phyloP scores from a whole-genome alignment of 2,113 vertebrate genomes.

The Uria lomvia region DNA sequence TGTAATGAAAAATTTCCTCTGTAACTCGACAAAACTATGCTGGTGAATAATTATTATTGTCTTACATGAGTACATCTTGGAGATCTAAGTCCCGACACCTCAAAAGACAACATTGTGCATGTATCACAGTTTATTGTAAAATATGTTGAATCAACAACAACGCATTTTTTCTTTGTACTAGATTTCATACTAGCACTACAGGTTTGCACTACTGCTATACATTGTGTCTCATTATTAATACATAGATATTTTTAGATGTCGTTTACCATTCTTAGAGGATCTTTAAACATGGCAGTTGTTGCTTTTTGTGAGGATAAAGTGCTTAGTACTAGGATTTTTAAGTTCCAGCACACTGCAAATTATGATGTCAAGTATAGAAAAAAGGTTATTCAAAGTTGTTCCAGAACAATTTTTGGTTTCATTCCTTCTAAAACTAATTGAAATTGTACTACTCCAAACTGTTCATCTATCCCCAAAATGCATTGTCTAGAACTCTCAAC shows the following conservation, averaged over 20 bases:
- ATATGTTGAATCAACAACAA: background rate
- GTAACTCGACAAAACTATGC: background rate
- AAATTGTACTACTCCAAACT: background rate
- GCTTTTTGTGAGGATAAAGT: background rate
- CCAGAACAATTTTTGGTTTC: background rate
- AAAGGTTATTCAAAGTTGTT: background rate
- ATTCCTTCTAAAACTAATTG: background rate
- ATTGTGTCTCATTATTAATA: background rate
- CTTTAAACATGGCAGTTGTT: background rate
- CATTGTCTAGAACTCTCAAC: background rate
- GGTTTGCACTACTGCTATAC: background rate
- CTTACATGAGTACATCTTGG: background rate
- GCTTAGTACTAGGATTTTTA: background rate
- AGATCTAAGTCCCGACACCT: background rate
- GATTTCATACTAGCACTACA: background rate
- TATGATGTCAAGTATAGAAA: background rate
- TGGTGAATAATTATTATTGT: background rate
- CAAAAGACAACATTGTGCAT: background rate
- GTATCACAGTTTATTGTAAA: background rate
- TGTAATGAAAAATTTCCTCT: background rate
- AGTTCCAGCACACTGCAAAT: background rate
- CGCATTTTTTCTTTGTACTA: background rate
- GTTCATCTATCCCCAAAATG: background rate
- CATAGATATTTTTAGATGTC: background rate
- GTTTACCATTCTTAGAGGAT: background rate